phyloP scores from a whole-genome alignment of 2,888 invertebrate genomes.

The Nudaria mundana region DNA sequence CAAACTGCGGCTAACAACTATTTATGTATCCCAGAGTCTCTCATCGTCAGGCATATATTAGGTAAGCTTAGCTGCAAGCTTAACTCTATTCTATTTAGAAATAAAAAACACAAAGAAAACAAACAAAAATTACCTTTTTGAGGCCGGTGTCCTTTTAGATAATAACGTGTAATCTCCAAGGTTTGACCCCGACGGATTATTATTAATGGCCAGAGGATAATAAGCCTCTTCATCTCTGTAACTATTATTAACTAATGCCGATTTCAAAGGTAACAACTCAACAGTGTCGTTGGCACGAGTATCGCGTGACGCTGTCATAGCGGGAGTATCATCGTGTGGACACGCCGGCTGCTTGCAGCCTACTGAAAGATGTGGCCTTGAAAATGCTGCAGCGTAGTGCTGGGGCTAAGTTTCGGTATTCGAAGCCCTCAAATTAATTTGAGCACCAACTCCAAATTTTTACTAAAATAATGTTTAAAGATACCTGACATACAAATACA shows the following conservation, averaged over 20 bases:
- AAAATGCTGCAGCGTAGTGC: constrained; percentile 60
- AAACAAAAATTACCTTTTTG: constrained; percentile 62
- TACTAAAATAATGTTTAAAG: too few relatives aligned
- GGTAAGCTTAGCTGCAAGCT: too few relatives aligned
- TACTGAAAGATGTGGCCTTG: constrained; percentile 59
- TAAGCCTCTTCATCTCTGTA: constrained; percentile 68
- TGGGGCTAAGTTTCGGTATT: constrained; percentile 20
- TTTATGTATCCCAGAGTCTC: too few relatives aligned
- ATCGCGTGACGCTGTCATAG: constrained; percentile 66
- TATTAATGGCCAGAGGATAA: constrained; percentile 58
- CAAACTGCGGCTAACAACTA: too few relatives aligned
- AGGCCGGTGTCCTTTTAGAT: constrained; percentile 76
- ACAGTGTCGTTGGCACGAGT: constrained; percentile 59
- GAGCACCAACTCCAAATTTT: too few relatives aligned
- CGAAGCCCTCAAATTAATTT: background rate
- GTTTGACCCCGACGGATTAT: constrained; percentile 63
- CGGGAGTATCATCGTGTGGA: constrained; percentile 57
- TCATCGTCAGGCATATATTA: too few relatives aligned
- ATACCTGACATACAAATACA: too few relatives aligned
- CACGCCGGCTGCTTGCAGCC: constrained; percentile 53
- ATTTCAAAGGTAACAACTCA: constrained; percentile 71
- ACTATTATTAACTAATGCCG: constrained; percentile 69
- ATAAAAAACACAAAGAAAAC: constrained; percentile 20
- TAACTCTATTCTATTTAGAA: too few relatives aligned
- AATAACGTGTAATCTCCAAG: constrained; percentile 68